Base-by-base conservation (phyloP, 2,797 vertebrate genomes). In the Sebastes kiyomatsui region DNA sequence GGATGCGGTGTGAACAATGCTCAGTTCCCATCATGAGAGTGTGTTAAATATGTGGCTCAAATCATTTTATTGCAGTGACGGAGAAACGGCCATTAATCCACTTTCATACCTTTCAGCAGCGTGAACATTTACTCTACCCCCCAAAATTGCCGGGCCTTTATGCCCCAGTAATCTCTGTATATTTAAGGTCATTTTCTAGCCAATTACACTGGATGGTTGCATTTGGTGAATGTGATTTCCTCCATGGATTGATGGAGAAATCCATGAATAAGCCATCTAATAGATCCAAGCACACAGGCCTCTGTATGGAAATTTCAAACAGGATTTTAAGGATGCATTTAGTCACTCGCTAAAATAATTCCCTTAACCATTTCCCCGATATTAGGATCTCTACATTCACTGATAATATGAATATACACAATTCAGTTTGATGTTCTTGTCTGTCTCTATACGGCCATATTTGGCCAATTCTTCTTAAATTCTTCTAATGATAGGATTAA, bases 161-260 rank as follows among this genome's bases (percentile, higher is more conserved):
- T 83, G 82, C 84, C 49, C 28, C 75, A 81, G 73, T 92, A 87
- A 90, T 89, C 84, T 85, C 77, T 84, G 70, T 86, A 83, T 88
- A 90, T 93, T 90, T 91, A 86, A 85, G 85, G 87, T 91, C 79
- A 91, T 90, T 93, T 92, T 89, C 84, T 65, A 86, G 80, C 88
- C 86, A 91, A 90, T 93, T 92, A 91, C 88, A 89, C 55, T 71
- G 85, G 80, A 80, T 86, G 81, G 80, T 61, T 88, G 86, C 79
- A 56, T 88, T 87, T 72, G 67, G 27, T 86, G 86, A 84, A 90
- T 90, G 75, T 79, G 87, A 88, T 88, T 90, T 90, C 67, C 79
- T 83, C 32, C 42, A 67, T 46, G 72, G 81, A 84, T 77, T 82
- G 81, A 84, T 82, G 77, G 79, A 83, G 68, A 82, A 87, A 75